Evolutionary conservation across 2,888 invertebrate species (phyloP), one percentile per base, ranked within the genome.

Genomic region (Hyppa rectilinea): DNA sequence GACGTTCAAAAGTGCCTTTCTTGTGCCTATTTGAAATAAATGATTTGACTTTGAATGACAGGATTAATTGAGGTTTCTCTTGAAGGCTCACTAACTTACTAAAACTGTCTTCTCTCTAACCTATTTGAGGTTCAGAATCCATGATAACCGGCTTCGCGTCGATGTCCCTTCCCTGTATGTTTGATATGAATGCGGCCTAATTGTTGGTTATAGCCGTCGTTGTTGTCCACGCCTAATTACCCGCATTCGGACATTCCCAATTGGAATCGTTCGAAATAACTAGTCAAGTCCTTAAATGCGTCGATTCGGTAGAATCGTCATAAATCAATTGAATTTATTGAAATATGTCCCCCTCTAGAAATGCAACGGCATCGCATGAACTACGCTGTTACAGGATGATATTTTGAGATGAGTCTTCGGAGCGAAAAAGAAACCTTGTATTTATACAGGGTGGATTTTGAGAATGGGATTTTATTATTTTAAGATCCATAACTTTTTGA

Each of bases 171-270:
- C n/a, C n/a, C n/a, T n/a, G n/a, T 10, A n/a, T 0, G n/a, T 31
- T n/a, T n/a, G 12, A 4, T 53, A 12, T 55, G n/a, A 55, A 55
- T 14, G 53, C 7, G 9, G 31, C 31, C 53, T 55, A 14, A 29
- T 70, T 53, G 12, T 49, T 43, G 55, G 23, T 45, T 45, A 40
- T 47, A 6, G 12, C n/a, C 9, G 20, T 34, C n/a, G 9, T 43
- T 17, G n/a, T 34, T 60, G 34, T 53, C 40, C 10, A n/a, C 40
- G 5, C 36, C 23, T 56, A 60, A 74, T 75, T 71, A 78, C 78
- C 78, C 78, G 74, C 74, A 75, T 75, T 72, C 55, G 55, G 47
- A 56, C 40, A 49, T 49, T 67, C 23, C 36, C 69, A 76, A 72
- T 71, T 62, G 55, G 38, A 49, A 34, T 43, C 45, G 14, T 34